Base-by-base conservation (phyloP, 2,888 invertebrate genomes). In the Latheticus oryzae region DNA sequence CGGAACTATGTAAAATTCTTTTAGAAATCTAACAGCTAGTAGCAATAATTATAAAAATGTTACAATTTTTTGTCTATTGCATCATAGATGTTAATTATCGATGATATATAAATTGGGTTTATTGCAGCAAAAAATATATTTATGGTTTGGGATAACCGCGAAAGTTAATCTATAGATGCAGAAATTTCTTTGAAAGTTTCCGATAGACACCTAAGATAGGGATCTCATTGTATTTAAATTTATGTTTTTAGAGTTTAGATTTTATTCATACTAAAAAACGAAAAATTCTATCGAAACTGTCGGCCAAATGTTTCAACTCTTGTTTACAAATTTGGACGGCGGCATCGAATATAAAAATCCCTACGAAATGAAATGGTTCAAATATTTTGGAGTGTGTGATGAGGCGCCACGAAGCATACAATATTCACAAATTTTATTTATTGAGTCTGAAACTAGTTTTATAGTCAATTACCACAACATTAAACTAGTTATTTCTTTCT, bases 201-300 rank as follows among this genome's bases (percentile, higher is more conserved):
- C 58, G 58, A 37, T 52, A 47, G 47, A 45, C 57, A 43, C 55
- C 55, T 53, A 28, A 62, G 67, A 68, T 67, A 64, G 37, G 57
- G 61, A 67, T 69, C 67, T 65, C 62, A 66, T 69, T 69, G 69
- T 69, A 69, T 69, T 69, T 63, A 69, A 66, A 69, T 69, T 55
- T 50, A 63, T 62, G 63, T 66, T 65, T 67, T 52, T 64, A 61
- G 66, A 65, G 63, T 63, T 66, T 58, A 62, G 48, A 53, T 61
- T 55, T 54, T 50, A 37, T 58, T 58, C 30, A 48, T 35, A 21
- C 33, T 28, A 30, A 26, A 17, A 24, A 13, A 16, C 12, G 8
- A 43, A 17, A 47, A 11, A 9, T 21, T 33, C 30, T 15, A 40
- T 26, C 52, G 30, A 40, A 52, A 52, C 16, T 15, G 48, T 35